phyloP scores from a whole-genome alignment of 2,797 vertebrate species.

The Megalops cyprinoides region DNA sequence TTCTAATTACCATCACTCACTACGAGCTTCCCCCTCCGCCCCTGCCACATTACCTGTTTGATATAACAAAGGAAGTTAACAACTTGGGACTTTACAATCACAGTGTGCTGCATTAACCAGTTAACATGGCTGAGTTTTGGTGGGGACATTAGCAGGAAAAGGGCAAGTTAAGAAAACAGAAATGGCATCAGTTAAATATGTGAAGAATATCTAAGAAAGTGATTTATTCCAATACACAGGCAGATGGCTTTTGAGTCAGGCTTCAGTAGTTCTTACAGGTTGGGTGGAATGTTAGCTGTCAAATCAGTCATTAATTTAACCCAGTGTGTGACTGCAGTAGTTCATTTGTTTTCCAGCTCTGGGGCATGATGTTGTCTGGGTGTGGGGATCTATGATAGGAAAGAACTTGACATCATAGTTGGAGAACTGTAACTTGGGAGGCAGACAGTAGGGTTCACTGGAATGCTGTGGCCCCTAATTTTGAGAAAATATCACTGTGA shows the following conservation, averaged over 20 bases:
- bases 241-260: no score
- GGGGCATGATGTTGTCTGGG: background rate
- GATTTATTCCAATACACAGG: no score
- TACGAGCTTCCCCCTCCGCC: background rate
- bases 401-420: slow-evolving; percentile 5
- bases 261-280: no score
- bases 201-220: no score
- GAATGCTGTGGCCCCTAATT: slow-evolving; percentile 8
- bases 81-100: background rate
- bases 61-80: background rate
- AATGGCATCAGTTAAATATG: background rate
- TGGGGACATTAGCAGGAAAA: background rate
- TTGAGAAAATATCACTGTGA: background rate
- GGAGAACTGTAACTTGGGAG: background rate
- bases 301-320: background rate
- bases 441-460: slow-evolving; percentile 6
- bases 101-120: background rate
- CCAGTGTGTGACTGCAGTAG: background rate
- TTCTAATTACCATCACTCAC: background rate
- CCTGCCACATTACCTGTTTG: background rate
- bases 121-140: background rate
- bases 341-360: background rate
- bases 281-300: background rate
- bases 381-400: background rate
- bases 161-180: background rate